Evolutionary conservation across 2,797 vertebrate species (phyloP).

Genomic region (Sylvilagus floridanus): DNA sequence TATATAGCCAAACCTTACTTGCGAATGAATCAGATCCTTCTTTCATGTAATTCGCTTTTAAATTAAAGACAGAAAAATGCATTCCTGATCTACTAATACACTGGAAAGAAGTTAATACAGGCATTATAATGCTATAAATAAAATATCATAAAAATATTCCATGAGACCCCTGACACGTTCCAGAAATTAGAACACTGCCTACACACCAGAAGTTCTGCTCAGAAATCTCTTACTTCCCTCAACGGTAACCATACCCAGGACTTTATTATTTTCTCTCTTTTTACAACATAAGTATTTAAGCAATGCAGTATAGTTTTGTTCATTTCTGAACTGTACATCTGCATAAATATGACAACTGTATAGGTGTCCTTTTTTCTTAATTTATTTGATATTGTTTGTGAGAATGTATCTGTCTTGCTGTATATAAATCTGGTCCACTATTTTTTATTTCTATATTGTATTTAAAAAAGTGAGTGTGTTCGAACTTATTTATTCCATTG

Average conservation of each 20-base stretch:
- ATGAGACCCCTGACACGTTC: neutral
- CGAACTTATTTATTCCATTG: neutral
- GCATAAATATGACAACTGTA: neutral
- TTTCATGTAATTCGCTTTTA: neutral
- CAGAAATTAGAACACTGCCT: neutral
- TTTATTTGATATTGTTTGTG: neutral
- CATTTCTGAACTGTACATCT: neutral
- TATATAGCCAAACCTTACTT: neutral
- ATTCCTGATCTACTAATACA: neutral
- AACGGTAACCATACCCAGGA: neutral
- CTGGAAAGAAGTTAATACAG: neutral
- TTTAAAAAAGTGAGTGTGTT: neutral
- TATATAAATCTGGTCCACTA: neutral
- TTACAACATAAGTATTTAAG: neutral
- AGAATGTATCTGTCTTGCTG: neutral
- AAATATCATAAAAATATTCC: neutral
- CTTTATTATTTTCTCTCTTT: neutral
- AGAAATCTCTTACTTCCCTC: neutral
- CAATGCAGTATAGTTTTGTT: neutral
- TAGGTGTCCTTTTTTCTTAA: neutral
- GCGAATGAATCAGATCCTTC: neutral
- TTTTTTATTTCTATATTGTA: neutral
- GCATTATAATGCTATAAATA: neutral
- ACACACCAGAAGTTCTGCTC: neutral
- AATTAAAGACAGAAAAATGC: neutral